phyloP scores from a whole-genome alignment of 2,888 invertebrate genomes.

The Eugnorisma glareosa region DNA sequence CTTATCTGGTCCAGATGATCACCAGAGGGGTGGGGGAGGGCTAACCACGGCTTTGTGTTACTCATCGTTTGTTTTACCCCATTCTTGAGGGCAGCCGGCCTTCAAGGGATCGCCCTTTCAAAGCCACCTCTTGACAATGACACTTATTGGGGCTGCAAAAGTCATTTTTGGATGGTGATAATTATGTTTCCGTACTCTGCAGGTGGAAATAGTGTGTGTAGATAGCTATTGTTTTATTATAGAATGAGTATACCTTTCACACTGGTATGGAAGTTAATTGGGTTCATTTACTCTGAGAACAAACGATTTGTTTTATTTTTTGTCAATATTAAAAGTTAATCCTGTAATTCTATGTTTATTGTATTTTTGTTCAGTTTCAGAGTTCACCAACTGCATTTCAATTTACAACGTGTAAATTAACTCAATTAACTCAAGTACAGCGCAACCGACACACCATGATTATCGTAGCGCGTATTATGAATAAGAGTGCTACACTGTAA shows the following conservation, averaged over 20 bases:
- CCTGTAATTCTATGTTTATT: neutral
- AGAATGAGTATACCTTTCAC: neutral
- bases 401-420: neutral
- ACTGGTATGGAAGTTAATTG: neutral
- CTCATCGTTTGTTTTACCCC: slow-evolving; percentile 32
- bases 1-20: slow-evolving; percentile 65
- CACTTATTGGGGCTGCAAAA: neutral
- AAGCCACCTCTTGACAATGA: neutral
- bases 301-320: neutral
- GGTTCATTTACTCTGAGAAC: neutral
- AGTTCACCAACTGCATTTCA: neutral
- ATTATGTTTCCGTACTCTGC: neutral
- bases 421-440: neutral
- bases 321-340: neutral
- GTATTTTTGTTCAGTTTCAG: neutral
- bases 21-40: neutral
- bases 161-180: neutral
- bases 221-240: neutral
- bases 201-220: neutral
- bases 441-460: neutral
- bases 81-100: slow-evolving; percentile 13
- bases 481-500: neutral
- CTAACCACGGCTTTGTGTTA: slow-evolving; percentile 35
- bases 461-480: neutral
- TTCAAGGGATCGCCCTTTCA: slow-evolving; percentile 8